Conservation (phyloP, 2,113 vertebrate genomes). For the Nipponia nippon region DNA sequence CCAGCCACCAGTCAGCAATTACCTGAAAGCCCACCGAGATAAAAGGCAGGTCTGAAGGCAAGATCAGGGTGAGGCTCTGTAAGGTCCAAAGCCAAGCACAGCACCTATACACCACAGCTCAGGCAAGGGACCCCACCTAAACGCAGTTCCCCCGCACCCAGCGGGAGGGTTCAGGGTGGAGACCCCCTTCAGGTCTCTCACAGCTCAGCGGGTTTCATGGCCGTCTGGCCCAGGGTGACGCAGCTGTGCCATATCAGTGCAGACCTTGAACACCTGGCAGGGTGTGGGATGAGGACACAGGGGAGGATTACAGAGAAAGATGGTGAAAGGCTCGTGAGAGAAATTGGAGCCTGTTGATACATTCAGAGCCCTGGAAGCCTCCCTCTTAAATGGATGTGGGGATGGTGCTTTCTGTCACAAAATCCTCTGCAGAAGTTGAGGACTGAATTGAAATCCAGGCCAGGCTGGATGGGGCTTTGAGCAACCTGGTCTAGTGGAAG, state of each 20-base stretch:
- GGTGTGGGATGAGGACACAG: not conserved
- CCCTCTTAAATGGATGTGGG: not conserved
- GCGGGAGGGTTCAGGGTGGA: not conserved
- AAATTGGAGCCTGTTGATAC: not conserved
- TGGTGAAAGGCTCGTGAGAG: not conserved
- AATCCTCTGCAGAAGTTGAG: not conserved
- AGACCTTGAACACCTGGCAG: not conserved
- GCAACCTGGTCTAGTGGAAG: no score
- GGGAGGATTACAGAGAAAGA: not conserved
- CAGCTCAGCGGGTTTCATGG: not conserved
- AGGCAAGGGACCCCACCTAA: not conserved
- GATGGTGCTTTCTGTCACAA: not conserved
- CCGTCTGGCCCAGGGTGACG: not conserved
- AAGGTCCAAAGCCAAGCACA: not conserved
- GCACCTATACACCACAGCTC: no score
- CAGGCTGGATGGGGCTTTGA: no score
- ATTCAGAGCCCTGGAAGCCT: not conserved
- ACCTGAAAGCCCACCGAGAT: not conserved
- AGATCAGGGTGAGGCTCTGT: not conserved
- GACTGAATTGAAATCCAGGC: no score
- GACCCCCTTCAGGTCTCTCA: fast-evolving
- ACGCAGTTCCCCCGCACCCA: fast-evolving
- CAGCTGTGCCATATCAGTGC: not conserved
- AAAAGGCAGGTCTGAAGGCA: not conserved
- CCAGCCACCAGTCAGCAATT: not conserved